Evolutionary conservation across 1,140 invertebrate species (phyloP).

Genomic region (Hypothenemus hampei): DNA sequence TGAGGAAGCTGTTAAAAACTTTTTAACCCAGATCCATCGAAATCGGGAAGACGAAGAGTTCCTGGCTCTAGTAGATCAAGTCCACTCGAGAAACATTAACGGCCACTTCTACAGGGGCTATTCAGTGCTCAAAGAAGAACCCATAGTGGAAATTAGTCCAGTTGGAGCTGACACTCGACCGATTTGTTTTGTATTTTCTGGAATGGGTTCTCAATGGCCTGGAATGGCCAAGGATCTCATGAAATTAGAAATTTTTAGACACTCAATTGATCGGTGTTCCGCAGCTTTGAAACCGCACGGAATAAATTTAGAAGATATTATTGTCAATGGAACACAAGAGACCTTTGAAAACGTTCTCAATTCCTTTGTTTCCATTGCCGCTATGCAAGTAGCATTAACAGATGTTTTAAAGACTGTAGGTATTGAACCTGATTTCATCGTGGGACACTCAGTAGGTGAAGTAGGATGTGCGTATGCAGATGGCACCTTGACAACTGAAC

Average conservation of each 20-base stretch:
- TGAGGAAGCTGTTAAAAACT: slow-evolving; percentile 66
- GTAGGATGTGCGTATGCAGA: slow-evolving; percentile 96
- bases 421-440: slow-evolving; percentile 84
- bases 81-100: slow-evolving; percentile 62
- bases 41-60: slow-evolving; percentile 68
- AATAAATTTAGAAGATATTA: slow-evolving; percentile 74
- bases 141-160: slow-evolving; percentile 33
- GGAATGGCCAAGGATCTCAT: slow-evolving; percentile 88
- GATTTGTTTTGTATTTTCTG: slow-evolving; percentile 91
- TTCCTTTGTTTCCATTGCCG: slow-evolving; percentile 89
- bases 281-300: slow-evolving; percentile 70
- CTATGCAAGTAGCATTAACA: slow-evolving; percentile 89
- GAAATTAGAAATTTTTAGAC: slow-evolving; percentile 71
- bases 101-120: slow-evolving; percentile 76
- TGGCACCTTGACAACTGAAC: slow-evolving; percentile 86
- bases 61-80: slow-evolving; percentile 68
- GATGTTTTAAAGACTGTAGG: slow-evolving; percentile 76
- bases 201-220: slow-evolving; percentile 95
- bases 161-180: slow-evolving; percentile 61
- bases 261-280: slow-evolving; percentile 70
- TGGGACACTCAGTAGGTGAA: slow-evolving; percentile 95
- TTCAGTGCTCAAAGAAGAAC: slow-evolving; percentile 56
- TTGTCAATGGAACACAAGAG: slow-evolving; percentile 69
- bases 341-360: slow-evolving; percentile 79
- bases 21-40: slow-evolving; percentile 60